Evolutionary conservation across 2,113 vertebrate genomes (phyloP).

Genomic region (Gadus chalcogrammus): DNA sequence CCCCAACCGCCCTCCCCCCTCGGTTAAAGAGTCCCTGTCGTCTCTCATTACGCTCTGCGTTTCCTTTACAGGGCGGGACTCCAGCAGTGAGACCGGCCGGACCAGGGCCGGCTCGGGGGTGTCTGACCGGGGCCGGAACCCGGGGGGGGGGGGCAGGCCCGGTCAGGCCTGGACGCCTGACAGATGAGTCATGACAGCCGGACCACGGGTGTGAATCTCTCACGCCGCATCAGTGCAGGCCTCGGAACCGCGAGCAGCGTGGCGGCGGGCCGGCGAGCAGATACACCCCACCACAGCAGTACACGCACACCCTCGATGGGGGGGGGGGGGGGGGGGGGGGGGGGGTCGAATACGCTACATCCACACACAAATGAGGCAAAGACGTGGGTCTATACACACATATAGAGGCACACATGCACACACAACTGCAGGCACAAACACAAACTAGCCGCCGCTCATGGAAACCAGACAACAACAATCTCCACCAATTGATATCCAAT

Average conservation of each 20-base stretch:
- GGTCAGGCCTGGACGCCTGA: conserved; percentile 35
- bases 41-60: conserved; percentile 38
- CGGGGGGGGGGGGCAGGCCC: not conserved
- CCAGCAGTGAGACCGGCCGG: conserved; percentile 20
- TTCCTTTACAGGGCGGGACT: conserved; percentile 27
- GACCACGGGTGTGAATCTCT: conserved; percentile 40
- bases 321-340: conserved; percentile 31
- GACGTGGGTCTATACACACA: not conserved
- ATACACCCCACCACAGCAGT: conserved; percentile 18
- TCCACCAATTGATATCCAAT: conserved; percentile 35
- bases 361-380: too few relatives aligned
- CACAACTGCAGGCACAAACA: not conserved
- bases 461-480: conserved; percentile 26
- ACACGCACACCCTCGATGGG: conserved; percentile 17
- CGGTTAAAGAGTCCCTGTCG: conserved; percentile 46
- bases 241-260: conserved; percentile 24
- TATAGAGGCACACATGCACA: conserved; percentile 2
- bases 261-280: conserved; percentile 25
- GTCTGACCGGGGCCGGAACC: not conserved
- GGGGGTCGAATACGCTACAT: not conserved
- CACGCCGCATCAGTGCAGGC: conserved; percentile 30
- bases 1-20: too few relatives aligned
- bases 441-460: not conserved
- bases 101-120: not conserved
- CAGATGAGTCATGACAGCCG: conserved; percentile 47